Evolutionary conservation across 1,140 invertebrate genomes (phyloP).

Genomic region (Drosophila sproati): DNA sequence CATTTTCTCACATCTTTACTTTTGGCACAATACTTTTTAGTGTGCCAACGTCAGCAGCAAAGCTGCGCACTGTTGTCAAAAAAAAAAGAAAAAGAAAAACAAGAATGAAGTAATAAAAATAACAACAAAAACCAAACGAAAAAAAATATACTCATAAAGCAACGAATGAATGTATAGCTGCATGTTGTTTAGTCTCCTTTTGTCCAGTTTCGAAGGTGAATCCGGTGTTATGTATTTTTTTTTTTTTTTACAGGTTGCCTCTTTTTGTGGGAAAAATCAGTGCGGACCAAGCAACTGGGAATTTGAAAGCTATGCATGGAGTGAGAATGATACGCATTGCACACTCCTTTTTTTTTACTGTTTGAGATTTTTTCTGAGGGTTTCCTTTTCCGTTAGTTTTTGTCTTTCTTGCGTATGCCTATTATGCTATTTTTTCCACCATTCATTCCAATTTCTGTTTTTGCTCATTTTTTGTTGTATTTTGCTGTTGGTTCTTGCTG

Average conservation of each 20-base stretch:
- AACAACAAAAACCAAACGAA: constrained; percentile 1
- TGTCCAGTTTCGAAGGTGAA: constrained; percentile 24
- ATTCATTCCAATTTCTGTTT: constrained; percentile 39
- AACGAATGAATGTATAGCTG: constrained; percentile 23
- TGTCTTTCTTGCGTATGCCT: constrained; percentile 72
- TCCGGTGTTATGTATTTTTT: constrained; percentile 6
- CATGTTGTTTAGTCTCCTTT: constrained; percentile 21
- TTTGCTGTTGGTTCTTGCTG: constrained; percentile 4
- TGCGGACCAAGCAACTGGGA: constrained; percentile 32
- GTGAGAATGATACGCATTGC: constrained; percentile 12
- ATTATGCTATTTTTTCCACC: constrained; percentile 52
- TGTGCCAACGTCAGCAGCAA: neutral
- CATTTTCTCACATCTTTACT: constrained; percentile 24
- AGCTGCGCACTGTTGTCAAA: constrained; percentile 17
- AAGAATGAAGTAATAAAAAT: neutral
- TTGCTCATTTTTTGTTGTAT: constrained; percentile 15
- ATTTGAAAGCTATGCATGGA: constrained; percentile 26
- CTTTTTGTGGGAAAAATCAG: constrained; percentile 38
- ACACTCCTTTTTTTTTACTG: constrained; percentile 13
- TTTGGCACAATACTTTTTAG: constrained; percentile 66
- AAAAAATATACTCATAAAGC: constrained; percentile 39
- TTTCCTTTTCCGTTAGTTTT: constrained; percentile 38
- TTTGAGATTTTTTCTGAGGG: constrained; percentile 7
- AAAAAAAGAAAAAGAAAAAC: neutral
- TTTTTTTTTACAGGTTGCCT: neutral